Conservation (phyloP, 1,140 invertebrate genomes). For the Lordiphosa clarofinis region DNA sequence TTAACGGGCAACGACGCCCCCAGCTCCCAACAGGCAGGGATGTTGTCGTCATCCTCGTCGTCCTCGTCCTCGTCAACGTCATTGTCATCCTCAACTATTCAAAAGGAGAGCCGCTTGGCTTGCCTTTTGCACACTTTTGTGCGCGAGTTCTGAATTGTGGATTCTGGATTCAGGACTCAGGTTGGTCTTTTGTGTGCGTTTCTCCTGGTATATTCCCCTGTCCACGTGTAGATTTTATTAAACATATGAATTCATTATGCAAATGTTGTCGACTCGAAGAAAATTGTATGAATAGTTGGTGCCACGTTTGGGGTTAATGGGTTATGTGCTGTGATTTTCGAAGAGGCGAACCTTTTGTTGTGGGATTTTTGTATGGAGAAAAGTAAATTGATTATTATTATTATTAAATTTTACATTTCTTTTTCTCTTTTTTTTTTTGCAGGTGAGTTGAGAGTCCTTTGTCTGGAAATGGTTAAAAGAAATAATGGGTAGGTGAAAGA, state of each 20-base stretch:
- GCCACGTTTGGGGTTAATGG: constrained; percentile 64
- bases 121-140: constrained; percentile 51
- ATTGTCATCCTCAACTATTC: constrained; percentile 58
- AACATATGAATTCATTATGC: constrained; percentile 79
- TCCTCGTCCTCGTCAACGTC: constrained; percentile 29
- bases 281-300: constrained; percentile 63
- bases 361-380: too few species aligned
- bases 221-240: constrained; percentile 77
- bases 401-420: too few species aligned
- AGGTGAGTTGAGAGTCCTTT: too few species aligned
- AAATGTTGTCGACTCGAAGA: constrained; percentile 49
- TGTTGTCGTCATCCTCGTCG: constrained; percentile 8
- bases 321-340: constrained; percentile 69
- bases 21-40: not conserved
- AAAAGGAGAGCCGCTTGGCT: constrained; percentile 28
- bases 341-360: constrained; percentile 52
- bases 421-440: too few species aligned
- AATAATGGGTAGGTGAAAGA: too few species aligned
- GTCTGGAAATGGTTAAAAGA: too few species aligned
- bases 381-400: constrained; percentile 54
- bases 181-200: constrained; percentile 37
- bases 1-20: constrained; percentile 1
- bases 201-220: constrained; percentile 38
- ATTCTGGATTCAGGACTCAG: constrained; percentile 25
- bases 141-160: constrained; percentile 8